Evolutionary conservation across 1,140 invertebrate genomes (phyloP), one percentile per base, ranked within the genome.

Genomic region (Periplaneta americana): DNA sequence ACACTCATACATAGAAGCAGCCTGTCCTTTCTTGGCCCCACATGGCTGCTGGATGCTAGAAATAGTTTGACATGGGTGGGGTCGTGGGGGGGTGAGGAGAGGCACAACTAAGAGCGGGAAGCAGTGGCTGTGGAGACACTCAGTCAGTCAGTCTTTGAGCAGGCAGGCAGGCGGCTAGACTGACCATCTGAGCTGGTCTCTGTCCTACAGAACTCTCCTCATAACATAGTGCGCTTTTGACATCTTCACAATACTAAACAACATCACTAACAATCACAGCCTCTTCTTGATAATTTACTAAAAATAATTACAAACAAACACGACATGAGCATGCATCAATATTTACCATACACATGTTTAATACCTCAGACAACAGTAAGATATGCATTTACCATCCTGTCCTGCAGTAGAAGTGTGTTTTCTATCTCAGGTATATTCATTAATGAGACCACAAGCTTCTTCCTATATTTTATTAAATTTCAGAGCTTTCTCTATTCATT

Each of bases 141-240:
- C 76, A 78, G 76, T 78, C 33, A 78, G 80, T 84, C 84, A 87
- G 86, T 87, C 84, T 83, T 82, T 83, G 83, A 86, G 83, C 84
- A 85, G 83, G 80, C 80, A 80, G 81, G 79, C 83, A 82, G 76
- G 85, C 81, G 84, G 85, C 84, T 82, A 84, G 84, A 86, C 85
- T 86, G 82, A 78, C 78, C 28, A 36, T 76, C 82, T 17, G 31
- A 83, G 39, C 36, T 66, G 48, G 31, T 74, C 78, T 82, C 76
- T 78, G 80, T 83, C 33, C 36, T 74, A 66, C 22, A 66, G n/a
- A n/a, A 66, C 22, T 66, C 6, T 66, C 48, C 48, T 66, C n/a
- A 28, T 66, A 66, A 66, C 48, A 66, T 66, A 66, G 48, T 66
- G 48, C n/a, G 48, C 48, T 66, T n/a, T 66, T 28, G 48, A 66